A percentile compares a stretch with the other conserved stretches of the same genome.
These are phyloP conservation scores for Sarcophaga carnaria DNA, from an alignment of 2,888 invertebrate species.

Conservation along the genomic window DNA sequence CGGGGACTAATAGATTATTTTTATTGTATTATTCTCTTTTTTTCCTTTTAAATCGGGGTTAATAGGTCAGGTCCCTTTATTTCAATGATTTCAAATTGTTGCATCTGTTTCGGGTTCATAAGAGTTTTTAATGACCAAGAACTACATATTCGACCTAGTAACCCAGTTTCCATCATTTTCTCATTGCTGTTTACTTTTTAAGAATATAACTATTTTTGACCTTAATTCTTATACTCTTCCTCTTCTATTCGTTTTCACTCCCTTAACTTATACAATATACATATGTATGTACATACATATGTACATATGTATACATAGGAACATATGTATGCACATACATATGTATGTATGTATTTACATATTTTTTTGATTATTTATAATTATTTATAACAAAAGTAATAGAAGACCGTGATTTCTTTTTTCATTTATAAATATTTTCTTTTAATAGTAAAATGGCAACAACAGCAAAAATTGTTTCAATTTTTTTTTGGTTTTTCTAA, in stretches of 20 bases:
- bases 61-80: constrained; percentile 62
- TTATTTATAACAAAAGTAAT: constrained; percentile 35
- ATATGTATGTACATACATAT: neutral
- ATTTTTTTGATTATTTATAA: neutral
- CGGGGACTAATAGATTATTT: neutral
- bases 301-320: neutral
- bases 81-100: constrained; percentile 50
- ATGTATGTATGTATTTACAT: neutral
- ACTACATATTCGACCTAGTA: constrained; percentile 64
- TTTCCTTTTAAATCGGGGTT: constrained; percentile 47
- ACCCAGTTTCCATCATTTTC: constrained; percentile 41
- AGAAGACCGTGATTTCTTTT: neutral
- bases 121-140: constrained; percentile 61
- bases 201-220: constrained; percentile 34
- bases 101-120: constrained; percentile 31
- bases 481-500: neutral
- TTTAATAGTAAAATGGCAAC: neutral
- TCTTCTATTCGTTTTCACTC: neutral
- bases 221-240: constrained; percentile 36
- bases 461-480: neutral
- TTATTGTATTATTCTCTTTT: neutral
- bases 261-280: neutral
- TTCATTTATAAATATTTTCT: neutral
- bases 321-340: neutral
- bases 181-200: constrained; percentile 2